Evolutionary conservation across 2,797 vertebrate species (phyloP).

Genomic region (Melanogrammus aeglefinus): DNA sequence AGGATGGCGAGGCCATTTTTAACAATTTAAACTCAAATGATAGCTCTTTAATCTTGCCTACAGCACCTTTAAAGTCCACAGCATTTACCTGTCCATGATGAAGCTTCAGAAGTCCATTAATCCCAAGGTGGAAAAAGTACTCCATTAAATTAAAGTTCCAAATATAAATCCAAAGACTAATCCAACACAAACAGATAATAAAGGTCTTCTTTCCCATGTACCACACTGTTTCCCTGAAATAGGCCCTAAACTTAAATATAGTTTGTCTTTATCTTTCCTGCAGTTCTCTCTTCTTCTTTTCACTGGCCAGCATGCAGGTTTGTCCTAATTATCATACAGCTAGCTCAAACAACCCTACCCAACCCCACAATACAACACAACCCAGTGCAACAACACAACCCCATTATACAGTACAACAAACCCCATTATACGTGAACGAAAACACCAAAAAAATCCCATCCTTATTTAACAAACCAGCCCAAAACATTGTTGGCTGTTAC

Average conservation of each 20-base stretch:
- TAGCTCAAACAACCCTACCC: neutral
- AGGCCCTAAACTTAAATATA: neutral
- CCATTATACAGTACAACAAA: neutral
- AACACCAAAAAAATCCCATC: neutral
- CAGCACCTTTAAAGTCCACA: constrained; percentile 1
- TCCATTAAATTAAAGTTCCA: neutral
- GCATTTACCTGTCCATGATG: neutral
- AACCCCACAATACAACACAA: no score
- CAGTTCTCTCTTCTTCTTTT: neutral
- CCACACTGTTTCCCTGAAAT: neutral
- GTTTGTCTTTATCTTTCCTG: neutral
- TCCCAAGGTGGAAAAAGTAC: neutral
- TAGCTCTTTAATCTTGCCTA: neutral
- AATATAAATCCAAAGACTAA: neutral
- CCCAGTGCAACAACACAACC: neutral
- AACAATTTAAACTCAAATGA: neutral
- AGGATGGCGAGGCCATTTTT: neutral
- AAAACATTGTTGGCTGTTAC: neutral
- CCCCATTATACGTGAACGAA: neutral
- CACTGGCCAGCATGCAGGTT: neutral
- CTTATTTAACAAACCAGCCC: no score
- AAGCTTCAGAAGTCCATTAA: neutral
- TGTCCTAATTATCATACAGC: neutral
- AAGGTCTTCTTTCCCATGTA: neutral
- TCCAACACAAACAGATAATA: neutral